Evolutionary conservation across 2,113 vertebrate genomes (phyloP).

Genomic region (Lanius collurio): DNA sequence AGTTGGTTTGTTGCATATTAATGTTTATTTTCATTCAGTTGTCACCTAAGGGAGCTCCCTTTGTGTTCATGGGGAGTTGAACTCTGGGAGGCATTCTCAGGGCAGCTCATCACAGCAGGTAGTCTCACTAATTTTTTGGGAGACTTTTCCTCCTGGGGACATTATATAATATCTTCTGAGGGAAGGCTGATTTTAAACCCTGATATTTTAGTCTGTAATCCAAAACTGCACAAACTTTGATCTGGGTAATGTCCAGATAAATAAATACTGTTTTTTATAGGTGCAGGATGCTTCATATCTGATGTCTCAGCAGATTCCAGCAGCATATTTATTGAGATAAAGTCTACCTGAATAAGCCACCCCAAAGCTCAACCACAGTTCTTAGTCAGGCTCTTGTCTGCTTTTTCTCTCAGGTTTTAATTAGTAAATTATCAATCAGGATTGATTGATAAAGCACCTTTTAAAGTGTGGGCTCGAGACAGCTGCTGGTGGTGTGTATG

Average conservation of each 20-base stretch:
- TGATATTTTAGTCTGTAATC: not conserved
- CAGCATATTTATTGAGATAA: not conserved
- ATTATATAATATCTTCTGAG: not conserved
- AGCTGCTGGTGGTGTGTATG: not conserved
- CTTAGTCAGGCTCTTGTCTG: not conserved
- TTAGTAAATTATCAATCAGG: conserved; percentile 15
- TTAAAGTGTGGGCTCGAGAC: not conserved
- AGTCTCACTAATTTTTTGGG: not conserved
- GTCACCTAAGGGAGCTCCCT: not conserved
- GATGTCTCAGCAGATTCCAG: not conserved
- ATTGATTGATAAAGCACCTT: not conserved
- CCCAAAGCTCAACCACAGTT: not conserved
- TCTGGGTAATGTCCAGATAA: not conserved
- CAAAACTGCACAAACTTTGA: not conserved
- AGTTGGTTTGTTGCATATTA: not conserved
- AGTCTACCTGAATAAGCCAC: not conserved
- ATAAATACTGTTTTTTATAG: not conserved
- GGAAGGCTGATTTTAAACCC: not conserved
- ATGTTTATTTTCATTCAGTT: not conserved
- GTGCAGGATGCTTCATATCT: not conserved
- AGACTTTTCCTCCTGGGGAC: not conserved
- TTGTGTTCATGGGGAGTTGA: not conserved
- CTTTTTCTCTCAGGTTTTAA: conserved; percentile 11
- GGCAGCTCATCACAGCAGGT: not conserved
- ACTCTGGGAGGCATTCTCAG: not conserved